These are phyloP conservation scores for Drosophila simulans DNA, from an alignment of 1,140 invertebrate species.

Conservation along the genomic window DNA sequence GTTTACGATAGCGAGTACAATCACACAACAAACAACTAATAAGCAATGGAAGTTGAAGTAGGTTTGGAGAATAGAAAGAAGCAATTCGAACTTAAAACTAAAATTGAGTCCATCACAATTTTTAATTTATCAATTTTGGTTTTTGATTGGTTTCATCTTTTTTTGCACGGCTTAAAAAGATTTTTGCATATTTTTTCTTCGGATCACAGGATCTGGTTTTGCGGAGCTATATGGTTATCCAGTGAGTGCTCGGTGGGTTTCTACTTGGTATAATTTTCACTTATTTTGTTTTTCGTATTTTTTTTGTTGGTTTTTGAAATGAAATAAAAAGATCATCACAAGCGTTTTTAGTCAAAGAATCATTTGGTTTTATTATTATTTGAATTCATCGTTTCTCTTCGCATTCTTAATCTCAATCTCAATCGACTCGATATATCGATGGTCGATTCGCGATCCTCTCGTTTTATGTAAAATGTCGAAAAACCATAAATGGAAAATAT, in stretches of 20 bases:
- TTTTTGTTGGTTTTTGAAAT: constrained; percentile 28
- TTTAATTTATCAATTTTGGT: constrained; percentile 75
- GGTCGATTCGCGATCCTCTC: constrained; percentile 28
- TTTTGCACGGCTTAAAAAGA: constrained; percentile 37
- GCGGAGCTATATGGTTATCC: constrained; percentile 37
- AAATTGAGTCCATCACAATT: constrained; percentile 84
- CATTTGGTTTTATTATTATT: constrained; percentile 71
- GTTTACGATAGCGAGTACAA: constrained; percentile 22
- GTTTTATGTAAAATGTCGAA: constrained; percentile 55
- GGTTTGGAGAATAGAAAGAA: constrained; percentile 41
- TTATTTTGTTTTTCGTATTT: constrained; percentile 12
- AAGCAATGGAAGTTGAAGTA: constrained; percentile 53
- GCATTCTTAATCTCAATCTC: constrained; percentile 34
- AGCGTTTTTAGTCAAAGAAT: constrained; percentile 84
- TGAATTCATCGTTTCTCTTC: constrained; percentile 74
- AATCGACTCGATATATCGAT: constrained; percentile 22
- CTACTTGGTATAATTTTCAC: constrained; percentile 30
- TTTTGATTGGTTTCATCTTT: constrained; percentile 23
- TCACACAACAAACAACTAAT: constrained; percentile 43
- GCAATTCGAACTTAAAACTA: constrained; percentile 76
- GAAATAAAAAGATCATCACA: constrained; percentile 84
- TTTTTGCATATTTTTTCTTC: constrained; percentile 19
- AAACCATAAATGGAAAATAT: constrained; percentile 49
- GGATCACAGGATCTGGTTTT: constrained; percentile 25
- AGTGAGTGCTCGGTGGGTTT: constrained; percentile 74